Base-by-base conservation (phyloP, 2,888 invertebrate species). In the Lycophotia porphyrea region DNA sequence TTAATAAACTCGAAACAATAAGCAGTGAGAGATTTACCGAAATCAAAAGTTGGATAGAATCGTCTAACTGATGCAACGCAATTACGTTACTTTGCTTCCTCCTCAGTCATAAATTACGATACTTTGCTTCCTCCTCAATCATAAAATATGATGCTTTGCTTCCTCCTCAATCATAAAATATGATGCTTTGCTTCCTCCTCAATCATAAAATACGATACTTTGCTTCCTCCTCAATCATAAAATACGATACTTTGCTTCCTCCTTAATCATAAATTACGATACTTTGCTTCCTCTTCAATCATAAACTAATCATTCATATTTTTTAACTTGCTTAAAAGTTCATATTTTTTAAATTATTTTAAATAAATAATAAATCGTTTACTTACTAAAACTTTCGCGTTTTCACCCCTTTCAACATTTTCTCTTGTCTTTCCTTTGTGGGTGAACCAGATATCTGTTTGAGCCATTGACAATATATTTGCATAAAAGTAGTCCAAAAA, bases 391-490 rank as follows among this genome's bases (percentile, higher is more conserved):
- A 87, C 63, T 27, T 83, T 76, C n/a, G 88, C 64, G 78, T 84
- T 82, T n/a, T 83, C 86, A 70, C 65, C 67, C 15, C 34, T 44
- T 71, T 78, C 74, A 78, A 71, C 69, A 71, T 90, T 82, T 49
- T 90, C 88, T 27, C 74, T 58, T 15, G 80, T 36, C 60, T 90
- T 90, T 42, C 80, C 87, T 81, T 79, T 90, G 63, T 79, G 73
- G 87, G 93, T 93, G 34, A 94, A 94, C 93, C 94, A 94, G 85
- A 91, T 93, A 5, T 93, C 93, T 52, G 95, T 92, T 78, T 93
- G 93, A 82, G 95, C 94, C 95, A 95, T 95, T 78, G 71, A 71
- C 77, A 75, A 74, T 68, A 9, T 74, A 78, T 74, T 68, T 78
- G 24, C 36, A 69, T 76, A 60, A 52, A 73, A 58, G 1, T 39